Evolutionary conservation across 92 coral and sea anemone species (phyloP).

Genomic region (Parazoanthus swiftii): DNA sequence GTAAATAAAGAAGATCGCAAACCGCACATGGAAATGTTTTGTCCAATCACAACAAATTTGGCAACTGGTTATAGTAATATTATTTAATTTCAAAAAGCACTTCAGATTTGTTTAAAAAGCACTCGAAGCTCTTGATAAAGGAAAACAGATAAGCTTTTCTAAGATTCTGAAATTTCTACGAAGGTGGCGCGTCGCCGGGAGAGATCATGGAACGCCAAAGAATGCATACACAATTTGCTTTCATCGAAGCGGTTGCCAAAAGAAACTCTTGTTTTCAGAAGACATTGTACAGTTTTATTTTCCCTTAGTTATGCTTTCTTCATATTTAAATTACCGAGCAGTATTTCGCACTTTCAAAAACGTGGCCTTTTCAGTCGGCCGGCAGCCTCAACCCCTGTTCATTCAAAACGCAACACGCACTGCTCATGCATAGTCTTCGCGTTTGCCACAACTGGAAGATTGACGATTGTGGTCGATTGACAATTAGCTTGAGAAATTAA

Average conservation of each 20-base stretch:
- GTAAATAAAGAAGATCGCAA: neutral
- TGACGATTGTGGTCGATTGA: constrained; percentile 28
- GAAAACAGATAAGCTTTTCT: constrained; percentile 34
- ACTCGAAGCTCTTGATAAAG: constrained; percentile 64
- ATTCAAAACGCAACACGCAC: neutral
- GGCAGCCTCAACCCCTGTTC: neutral
- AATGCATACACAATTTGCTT: constrained; percentile 39
- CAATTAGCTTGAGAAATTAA: constrained; percentile 39
- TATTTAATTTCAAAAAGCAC: constrained; percentile 63
- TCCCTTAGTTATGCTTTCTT: constrained; percentile 1
- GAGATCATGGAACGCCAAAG: constrained; percentile 37
- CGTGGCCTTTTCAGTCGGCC: neutral
- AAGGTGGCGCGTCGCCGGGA: constrained; percentile 47
- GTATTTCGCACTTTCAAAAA: constrained; percentile 4
- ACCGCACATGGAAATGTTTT: constrained; percentile 5
- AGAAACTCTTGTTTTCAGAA: constrained; percentile 1
- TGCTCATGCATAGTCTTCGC: neutral
- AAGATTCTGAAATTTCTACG: constrained; percentile 33
- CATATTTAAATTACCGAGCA: constrained; percentile 6
- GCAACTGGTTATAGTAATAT: constrained; percentile 17
- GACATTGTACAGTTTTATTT: constrained; percentile 20
- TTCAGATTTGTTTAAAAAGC: constrained; percentile 80
- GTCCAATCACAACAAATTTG: constrained; percentile 13
- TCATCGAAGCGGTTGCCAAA: constrained; percentile 16
- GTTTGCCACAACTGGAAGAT: constrained; percentile 1